Evolutionary conservation across 2,888 invertebrate species (phyloP).

Genomic region (Papilio gigon): DNA sequence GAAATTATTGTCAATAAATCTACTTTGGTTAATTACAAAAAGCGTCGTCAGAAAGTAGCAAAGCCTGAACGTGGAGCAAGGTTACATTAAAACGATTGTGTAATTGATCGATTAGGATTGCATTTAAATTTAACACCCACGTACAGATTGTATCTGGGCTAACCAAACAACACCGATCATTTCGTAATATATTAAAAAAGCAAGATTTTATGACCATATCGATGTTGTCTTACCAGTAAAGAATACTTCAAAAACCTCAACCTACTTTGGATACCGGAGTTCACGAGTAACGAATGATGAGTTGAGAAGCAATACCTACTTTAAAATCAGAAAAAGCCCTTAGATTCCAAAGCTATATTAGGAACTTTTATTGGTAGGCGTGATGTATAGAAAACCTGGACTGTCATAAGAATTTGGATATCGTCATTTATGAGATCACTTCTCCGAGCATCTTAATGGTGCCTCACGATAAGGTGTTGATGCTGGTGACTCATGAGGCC

Average conservation of each 20-base stretch:
- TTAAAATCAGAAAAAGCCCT: background rate
- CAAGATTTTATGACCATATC: background rate
- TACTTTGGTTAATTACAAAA: background rate
- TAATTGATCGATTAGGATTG: conserved; percentile 24
- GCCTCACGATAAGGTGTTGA: too few relatives aligned
- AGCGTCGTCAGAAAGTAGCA: background rate
- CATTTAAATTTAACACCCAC: conserved; percentile 38
- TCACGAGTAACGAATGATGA: background rate
- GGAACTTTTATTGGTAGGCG: too few relatives aligned
- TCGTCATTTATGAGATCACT: too few relatives aligned
- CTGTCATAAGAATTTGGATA: background rate
- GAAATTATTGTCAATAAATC: background rate
- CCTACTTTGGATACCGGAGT: background rate
- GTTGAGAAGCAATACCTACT: background rate
- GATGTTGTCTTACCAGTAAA: background rate
- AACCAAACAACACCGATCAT: conserved; percentile 20
- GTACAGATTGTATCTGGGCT: conserved; percentile 37
- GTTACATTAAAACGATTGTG: conserved; percentile 12
- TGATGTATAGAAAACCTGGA: too few relatives aligned
- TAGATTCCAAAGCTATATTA: background rate
- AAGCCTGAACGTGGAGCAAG: conserved; percentile 14
- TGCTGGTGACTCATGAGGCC: too few relatives aligned
- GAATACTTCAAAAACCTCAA: background rate
- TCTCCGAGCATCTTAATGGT: too few relatives aligned
- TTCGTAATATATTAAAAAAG: conserved; percentile 8